These are phyloP conservation scores for Ciconia boyciana DNA, from an alignment of 2,113 vertebrate genomes.

Conservation along the genomic window DNA sequence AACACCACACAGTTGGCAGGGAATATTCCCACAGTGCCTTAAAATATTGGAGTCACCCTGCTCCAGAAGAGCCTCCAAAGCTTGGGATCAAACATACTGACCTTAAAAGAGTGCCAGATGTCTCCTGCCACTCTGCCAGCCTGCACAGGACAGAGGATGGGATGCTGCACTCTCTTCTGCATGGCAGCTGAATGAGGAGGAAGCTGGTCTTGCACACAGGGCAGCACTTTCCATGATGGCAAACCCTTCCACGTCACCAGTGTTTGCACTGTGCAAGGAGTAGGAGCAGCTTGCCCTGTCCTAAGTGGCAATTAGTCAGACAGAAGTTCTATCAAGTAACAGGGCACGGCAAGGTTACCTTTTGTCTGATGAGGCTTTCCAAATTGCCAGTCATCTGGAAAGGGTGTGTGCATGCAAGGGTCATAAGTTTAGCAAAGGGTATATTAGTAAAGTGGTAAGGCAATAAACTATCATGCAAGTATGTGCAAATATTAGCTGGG, in stretches of 20 bases:
- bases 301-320: background rate
- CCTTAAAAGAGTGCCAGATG: background rate
- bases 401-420: background rate
- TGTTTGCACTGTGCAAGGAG: background rate
- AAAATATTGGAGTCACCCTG: background rate
- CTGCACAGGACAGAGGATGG: rapidly evolving
- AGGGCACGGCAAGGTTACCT: constrained; percentile 15
- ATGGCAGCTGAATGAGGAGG: background rate
- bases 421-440: constrained; percentile 22
- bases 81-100: background rate
- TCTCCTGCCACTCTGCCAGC: background rate
- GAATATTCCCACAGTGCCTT: background rate
- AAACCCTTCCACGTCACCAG: background rate
- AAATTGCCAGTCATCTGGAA: constrained; percentile 45
- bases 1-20: background rate
- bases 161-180: background rate
- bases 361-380: constrained; percentile 11
- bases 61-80: background rate
- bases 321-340: background rate
- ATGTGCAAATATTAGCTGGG: constrained; percentile 8
- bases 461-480: constrained; percentile 35
- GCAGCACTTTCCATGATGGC: no score
- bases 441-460: background rate
- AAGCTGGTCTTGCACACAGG: background rate
- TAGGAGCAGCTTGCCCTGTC: background rate